Conservation (phyloP, 2,113 vertebrate species). For the Xenopus tropicalis region UCB_Xtro_10.0 CM004444.2:130415001-130415500, state of each 20-base stretch:
- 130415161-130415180: not conserved
- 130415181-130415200: not conserved
- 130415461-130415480: no score
- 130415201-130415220: slow-evolving; percentile 2
- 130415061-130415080: not conserved
- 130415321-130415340: not conserved
- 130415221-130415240: slow-evolving; percentile 2
- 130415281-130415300: not conserved
- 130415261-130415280: slow-evolving; percentile 1
- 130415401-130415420: not conserved
- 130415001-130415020: no score
- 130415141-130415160: not conserved
- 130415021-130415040: no score
- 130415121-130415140: not conserved
- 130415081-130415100: not conserved
- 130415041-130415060: no score
- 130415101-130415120: not conserved
- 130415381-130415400: not conserved
- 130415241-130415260: not conserved
- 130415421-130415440: no score
- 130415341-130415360: not conserved
- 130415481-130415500: no score
- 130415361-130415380: not conserved
- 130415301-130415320: slow-evolving; percentile 2
- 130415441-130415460: no score